Conservation (phyloP, 2,113 vertebrate species). For the Pluvialis apricaria region DNA sequence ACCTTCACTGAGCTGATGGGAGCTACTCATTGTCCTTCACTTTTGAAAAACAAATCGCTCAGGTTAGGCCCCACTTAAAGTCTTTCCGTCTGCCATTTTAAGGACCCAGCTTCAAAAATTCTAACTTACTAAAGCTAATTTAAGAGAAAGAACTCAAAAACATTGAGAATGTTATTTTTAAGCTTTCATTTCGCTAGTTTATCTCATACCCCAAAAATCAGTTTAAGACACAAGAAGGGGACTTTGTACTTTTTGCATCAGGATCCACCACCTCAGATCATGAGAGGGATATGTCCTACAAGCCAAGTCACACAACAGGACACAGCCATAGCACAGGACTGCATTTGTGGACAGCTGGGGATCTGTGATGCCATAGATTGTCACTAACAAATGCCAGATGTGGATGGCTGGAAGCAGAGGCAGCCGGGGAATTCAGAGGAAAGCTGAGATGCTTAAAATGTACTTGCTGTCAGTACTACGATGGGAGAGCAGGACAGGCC, state of each 20-base stretch:
- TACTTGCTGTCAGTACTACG: background rate
- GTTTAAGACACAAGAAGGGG: background rate
- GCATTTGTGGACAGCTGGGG: background rate
- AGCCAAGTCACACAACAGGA: background rate
- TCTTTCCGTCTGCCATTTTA: background rate
- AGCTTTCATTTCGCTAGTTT: background rate
- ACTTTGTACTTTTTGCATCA: background rate
- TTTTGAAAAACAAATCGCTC: background rate
- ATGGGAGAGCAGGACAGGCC: background rate
- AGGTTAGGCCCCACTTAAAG: background rate
- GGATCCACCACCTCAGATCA: background rate
- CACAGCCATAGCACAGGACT: background rate
- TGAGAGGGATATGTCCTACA: background rate
- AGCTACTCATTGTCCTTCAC: background rate
- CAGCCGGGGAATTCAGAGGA: background rate
- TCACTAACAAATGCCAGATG: constrained; percentile 48
- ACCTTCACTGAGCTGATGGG: background rate
- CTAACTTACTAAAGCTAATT: background rate
- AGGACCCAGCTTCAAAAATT: background rate
- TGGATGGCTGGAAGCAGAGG: background rate
- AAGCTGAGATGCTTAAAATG: constrained; percentile 2
- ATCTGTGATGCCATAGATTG: background rate
- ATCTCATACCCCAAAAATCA: background rate
- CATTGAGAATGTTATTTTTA: background rate
- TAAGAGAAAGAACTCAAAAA: background rate